Evolutionary conservation across 1,140 invertebrate species (phyloP).

Genomic region (Meloidogyne hapla): DNA sequence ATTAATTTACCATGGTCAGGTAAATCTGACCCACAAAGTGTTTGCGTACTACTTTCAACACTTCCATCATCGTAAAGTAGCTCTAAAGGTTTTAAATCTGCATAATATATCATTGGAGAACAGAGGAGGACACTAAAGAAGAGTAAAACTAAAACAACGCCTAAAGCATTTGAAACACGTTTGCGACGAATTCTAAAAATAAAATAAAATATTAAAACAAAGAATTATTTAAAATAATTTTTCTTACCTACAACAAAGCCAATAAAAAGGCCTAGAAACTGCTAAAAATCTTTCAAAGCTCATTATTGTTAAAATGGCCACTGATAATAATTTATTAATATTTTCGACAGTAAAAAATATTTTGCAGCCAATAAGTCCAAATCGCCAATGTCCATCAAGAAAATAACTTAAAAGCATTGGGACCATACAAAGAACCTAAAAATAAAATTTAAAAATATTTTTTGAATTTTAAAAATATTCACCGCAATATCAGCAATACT

Average conservation of each 20-base stretch:
- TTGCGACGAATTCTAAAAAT: constrained; percentile 18
- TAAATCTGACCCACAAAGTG: constrained; percentile 42
- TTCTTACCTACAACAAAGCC: constrained; percentile 44
- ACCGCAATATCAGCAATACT: constrained; percentile 51
- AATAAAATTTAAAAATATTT: background rate
- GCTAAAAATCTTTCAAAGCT: constrained; percentile 55
- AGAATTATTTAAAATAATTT: background rate
- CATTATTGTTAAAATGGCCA: constrained; percentile 52
- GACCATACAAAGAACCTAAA: constrained; percentile 53
- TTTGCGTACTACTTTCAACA: constrained; percentile 14
- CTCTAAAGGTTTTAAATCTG: constrained; percentile 33
- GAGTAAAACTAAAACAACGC: constrained; percentile 40
- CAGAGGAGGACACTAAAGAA: constrained; percentile 42
- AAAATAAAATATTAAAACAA: constrained; percentile 11
- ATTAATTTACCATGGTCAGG: constrained; percentile 33
- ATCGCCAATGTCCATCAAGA: constrained; percentile 42
- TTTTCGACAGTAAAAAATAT: constrained; percentile 57
- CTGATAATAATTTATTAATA: constrained; percentile 53
- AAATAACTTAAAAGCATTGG: constrained; percentile 52
- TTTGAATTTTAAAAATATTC: constrained; percentile 5
- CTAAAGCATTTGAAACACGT: constrained; percentile 34
- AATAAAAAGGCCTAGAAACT: constrained; percentile 47
- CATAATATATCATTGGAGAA: constrained; percentile 55
- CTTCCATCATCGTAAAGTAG: constrained; percentile 22
- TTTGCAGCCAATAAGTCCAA: constrained; percentile 50